Base-by-base conservation (phyloP, 2,888 invertebrate genomes). In the Schrankia costaestrigalis region DNA sequence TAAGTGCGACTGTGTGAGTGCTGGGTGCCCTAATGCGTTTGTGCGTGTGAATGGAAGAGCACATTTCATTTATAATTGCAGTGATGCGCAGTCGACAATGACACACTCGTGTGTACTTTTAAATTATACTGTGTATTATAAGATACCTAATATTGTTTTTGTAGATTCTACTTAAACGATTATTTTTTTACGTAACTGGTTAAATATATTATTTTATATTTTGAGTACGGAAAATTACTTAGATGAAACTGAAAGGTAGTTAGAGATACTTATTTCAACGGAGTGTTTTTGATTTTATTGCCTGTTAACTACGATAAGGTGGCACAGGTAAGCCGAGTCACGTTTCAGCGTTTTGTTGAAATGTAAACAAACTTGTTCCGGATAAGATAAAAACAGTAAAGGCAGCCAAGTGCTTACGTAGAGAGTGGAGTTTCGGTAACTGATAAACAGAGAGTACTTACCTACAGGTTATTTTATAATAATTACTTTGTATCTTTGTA, bases 51-150 rank as follows among this genome's bases (percentile, higher is more conserved):
- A 87, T 86, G 87, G 79, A 83, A 70, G 78, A 86, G 80, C 82
- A 85, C 85, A 86, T 86, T 85, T 85, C 81, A 79, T 85, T 86
- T 86, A 85, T 85, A 86, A 86, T 87, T 85, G 84, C 85, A 81
- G 76, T 69, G 84, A 84, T 83, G 85, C 83, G 81, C 85, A 78
- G 73, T 75, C 76, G 78, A 69, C 80, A 78, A 79, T 78, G 77
- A 78, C 79, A 77, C 78, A 77, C 73, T 78, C 71, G 71, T 71
- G 69, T 68, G 62, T 73, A 67, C 63, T 73, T 78, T 73, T 66
- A 36, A 72, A 60, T 70, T 69, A 70, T 75, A 73, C 74, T 68
- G 69, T 55, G 63, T 63, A 74, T 67, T 62, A 59, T 58, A 63
- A 64, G 60, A 65, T 65, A 61, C 56, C 52, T 56, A 55, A 53